Evolutionary conservation across 2,797 vertebrate genomes (phyloP).

Genomic region (Rhinatrema bivittatum): DNA sequence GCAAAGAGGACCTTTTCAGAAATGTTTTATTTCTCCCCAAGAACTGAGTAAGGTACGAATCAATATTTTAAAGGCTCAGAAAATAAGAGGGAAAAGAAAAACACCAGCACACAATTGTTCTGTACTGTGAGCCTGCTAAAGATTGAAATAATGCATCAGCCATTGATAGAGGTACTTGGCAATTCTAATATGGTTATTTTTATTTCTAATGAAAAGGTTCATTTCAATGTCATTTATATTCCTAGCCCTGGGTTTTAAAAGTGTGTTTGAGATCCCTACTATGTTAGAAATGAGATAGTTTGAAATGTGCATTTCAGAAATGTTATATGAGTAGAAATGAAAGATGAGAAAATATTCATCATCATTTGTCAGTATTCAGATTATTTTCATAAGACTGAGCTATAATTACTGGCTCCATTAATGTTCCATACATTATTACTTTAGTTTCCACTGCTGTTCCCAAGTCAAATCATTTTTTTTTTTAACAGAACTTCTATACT

Average conservation of each 20-base stretch:
- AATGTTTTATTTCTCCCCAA: too few relatives aligned
- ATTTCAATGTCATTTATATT: conserved; percentile 28
- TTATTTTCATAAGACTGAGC: conserved; percentile 28
- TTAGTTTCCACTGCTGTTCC: conserved; percentile 25
- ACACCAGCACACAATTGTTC: not conserved
- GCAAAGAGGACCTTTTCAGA: too few relatives aligned
- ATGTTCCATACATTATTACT: conserved; percentile 21
- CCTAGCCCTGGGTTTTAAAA: conserved; percentile 7
- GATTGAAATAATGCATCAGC: conserved; percentile 10
- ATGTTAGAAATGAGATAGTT: conserved; percentile 24
- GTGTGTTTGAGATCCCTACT: conserved; percentile 15
- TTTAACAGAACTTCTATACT: not conserved
- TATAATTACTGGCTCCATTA: conserved; percentile 29
- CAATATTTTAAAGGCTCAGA: not conserved
- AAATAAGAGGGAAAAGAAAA: not conserved
- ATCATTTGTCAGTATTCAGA: conserved; percentile 32
- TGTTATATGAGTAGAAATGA: not conserved
- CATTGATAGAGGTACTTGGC: conserved; percentile 8
- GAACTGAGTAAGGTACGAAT: too few relatives aligned
- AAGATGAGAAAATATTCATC: conserved; percentile 26
- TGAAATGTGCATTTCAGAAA: conserved; percentile 7
- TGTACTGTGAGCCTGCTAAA: conserved; percentile 3
- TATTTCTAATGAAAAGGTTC: conserved; percentile 22
- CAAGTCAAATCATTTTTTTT: conserved; percentile 16
- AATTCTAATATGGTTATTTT: conserved; percentile 21